phyloP scores from a whole-genome alignment of 2,888 invertebrate species.

The Leucophenga montana region DNA sequence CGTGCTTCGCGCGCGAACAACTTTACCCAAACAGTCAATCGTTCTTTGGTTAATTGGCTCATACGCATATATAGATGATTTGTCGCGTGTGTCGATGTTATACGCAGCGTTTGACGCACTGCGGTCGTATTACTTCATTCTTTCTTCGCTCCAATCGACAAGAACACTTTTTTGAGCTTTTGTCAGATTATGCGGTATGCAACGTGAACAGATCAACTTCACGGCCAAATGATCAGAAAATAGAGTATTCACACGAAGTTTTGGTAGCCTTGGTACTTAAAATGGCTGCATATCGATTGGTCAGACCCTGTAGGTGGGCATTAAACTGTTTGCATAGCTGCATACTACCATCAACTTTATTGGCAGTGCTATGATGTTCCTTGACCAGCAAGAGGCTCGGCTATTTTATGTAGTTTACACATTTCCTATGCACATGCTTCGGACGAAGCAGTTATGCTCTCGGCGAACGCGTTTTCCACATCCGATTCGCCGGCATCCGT shows the following conservation, averaged over 20 bases:
- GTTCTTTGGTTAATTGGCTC: no score
- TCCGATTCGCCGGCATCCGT: slow-evolving; percentile 43
- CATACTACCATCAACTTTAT: slow-evolving; percentile 84
- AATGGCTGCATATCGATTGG: slow-evolving; percentile 79
- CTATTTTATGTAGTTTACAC: slow-evolving; percentile 87
- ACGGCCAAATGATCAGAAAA: slow-evolving; percentile 86
- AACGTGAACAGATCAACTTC: no score
- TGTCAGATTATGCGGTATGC: no score
- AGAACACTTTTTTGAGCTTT: no score
- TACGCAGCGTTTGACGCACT: no score
- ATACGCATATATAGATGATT: no score
- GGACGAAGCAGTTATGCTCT: slow-evolving; percentile 83
- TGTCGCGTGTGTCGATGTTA: no score
- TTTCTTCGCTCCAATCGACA: no score
- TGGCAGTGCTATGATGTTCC: slow-evolving; percentile 82
- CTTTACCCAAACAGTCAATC: no score
- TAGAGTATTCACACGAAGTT: slow-evolving; percentile 83
- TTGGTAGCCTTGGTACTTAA: slow-evolving; percentile 76
- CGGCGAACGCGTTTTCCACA: slow-evolving; percentile 77
- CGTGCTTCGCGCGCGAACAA: no score
- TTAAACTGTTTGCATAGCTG: slow-evolving; percentile 82
- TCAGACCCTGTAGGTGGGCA: slow-evolving; percentile 79
- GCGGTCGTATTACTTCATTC: no score
- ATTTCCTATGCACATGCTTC: slow-evolving; percentile 85
- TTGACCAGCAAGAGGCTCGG: slow-evolving; percentile 86